Percentiles rank a stretch among this genome's conserved stretches.
phyloP scores from a whole-genome alignment of 2,797 vertebrate genomes.

The Chaunax sp. region DNA sequence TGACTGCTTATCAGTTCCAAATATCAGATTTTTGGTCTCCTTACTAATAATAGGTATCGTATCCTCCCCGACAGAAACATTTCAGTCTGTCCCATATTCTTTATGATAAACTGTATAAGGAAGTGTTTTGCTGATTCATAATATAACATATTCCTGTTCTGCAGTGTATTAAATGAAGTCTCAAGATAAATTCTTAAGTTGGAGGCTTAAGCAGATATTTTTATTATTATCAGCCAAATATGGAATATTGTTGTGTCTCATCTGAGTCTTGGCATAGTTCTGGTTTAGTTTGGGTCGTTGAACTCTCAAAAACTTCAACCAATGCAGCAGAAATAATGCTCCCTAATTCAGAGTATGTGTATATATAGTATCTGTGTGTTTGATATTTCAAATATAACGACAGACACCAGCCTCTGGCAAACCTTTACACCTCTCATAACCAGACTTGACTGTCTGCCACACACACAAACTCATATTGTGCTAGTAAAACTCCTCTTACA shows the following conservation, averaged over 20 bases:
- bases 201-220: neutral
- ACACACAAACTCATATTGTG: slow-evolving; percentile 43
- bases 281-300: no score
- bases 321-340: neutral
- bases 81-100: no score
- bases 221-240: neutral
- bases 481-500: slow-evolving; percentile 72
- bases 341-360: neutral
- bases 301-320: slow-evolving; percentile 15
- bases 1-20: no score
- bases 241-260: neutral
- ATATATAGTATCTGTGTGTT: slow-evolving; percentile 19
- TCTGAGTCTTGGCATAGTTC: neutral
- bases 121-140: slow-evolving; percentile 2
- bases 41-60: no score
- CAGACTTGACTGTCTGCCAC: slow-evolving; percentile 53
- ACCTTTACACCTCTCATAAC: slow-evolving; percentile 63
- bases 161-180: neutral
- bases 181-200: neutral
- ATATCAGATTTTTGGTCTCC: no score
- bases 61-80: no score
- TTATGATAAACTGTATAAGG: no score
- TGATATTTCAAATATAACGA: slow-evolving; percentile 8
- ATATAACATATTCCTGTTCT: neutral
- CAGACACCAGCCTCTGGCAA: slow-evolving; percentile 58